These are phyloP conservation scores for Platalea minor DNA, from an alignment of 2,797 vertebrate genomes.

Conservation along the genomic window DNA sequence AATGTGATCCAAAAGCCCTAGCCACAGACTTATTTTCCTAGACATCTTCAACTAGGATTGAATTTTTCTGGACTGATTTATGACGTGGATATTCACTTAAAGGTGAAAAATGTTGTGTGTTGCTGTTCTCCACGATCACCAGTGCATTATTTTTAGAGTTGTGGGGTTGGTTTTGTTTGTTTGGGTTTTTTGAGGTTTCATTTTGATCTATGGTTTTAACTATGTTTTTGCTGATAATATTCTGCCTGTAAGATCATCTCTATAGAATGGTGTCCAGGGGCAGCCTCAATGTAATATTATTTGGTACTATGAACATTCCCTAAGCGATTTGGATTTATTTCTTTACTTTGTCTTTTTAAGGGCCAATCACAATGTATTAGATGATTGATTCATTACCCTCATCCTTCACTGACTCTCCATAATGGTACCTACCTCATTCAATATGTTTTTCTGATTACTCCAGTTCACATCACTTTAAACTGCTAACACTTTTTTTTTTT, in stretches of 20 bases:
- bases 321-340: background rate
- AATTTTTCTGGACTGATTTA: background rate
- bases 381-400: slow-evolving; percentile 1
- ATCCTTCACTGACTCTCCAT: background rate
- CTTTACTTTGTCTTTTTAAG: background rate
- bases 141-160: background rate
- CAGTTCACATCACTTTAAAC: background rate
- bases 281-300: background rate
- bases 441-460: background rate
- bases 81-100: background rate
- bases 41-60: background rate
- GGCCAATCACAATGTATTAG: background rate
- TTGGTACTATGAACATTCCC: background rate
- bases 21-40: background rate
- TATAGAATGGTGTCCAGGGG: background rate
- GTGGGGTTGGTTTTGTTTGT: accelerated
- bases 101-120: background rate
- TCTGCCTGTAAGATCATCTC: background rate
- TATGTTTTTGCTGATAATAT: background rate
- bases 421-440: background rate
- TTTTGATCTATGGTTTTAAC: background rate
- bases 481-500: background rate
- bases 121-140: background rate
- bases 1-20: background rate
- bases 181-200: accelerated